Percentiles rank a stretch among this genome's conserved stretches.
phyloP scores from a whole-genome alignment of 2,888 invertebrate species.

The Drosophila melanosoma region DNA sequence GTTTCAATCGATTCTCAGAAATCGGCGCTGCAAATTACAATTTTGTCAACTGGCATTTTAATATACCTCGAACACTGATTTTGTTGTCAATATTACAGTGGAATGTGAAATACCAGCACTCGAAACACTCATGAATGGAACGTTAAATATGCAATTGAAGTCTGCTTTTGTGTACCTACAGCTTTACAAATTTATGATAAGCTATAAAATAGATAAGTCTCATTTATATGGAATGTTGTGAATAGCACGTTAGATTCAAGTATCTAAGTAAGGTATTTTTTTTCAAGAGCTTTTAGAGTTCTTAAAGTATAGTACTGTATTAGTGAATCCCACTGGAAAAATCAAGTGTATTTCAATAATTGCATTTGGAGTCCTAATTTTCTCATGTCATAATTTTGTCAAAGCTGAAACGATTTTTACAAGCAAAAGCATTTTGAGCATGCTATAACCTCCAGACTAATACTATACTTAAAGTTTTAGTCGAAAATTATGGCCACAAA shows the following conservation, averaged over 20 bases:
- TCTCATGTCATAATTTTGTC: not conserved
- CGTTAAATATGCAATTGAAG: conserved; percentile 16
- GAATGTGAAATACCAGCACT: conserved; percentile 38
- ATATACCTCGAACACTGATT: conserved; percentile 42
- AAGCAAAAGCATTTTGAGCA: not conserved
- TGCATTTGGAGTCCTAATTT: not conserved
- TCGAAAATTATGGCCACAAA: not conserved
- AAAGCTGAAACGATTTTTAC: not conserved
- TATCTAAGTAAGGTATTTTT: not conserved
- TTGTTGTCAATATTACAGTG: conserved; percentile 30
- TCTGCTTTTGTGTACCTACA: conserved; percentile 1
- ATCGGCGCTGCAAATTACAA: conserved; percentile 64
- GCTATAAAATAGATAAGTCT: conserved; percentile 8
- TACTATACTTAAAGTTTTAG: not conserved
- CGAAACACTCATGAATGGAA: conserved; percentile 28
- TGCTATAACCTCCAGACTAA: not conserved
- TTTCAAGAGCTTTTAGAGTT: not conserved
- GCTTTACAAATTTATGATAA: conserved; percentile 12
- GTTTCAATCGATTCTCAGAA: conserved; percentile 60
- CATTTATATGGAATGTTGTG: not conserved
- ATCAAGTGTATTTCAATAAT: not conserved
- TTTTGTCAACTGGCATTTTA: conserved; percentile 67
- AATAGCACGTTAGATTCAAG: not conserved
- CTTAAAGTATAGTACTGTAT: not conserved
- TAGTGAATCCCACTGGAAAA: not conserved